Percentiles rank a stretch among this genome's conserved stretches.
Conservation (phyloP, 1,140 invertebrate species). For the Samia ricini region DNA sequence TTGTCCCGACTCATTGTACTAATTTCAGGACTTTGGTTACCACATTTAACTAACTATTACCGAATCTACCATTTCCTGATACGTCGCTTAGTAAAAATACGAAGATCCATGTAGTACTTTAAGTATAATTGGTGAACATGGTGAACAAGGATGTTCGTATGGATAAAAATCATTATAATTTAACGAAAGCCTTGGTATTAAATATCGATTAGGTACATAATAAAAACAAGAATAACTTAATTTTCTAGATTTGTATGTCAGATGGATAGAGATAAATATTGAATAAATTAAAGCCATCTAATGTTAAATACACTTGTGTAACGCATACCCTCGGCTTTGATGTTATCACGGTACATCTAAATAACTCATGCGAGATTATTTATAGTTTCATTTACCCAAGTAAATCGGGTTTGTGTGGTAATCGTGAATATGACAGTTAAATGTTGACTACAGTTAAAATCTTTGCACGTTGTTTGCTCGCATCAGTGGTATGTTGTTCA, state of each 20-base stretch:
- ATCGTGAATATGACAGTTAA: background rate
- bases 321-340: background rate
- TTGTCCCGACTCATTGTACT: too few relatives aligned
- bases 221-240: background rate
- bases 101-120: too few relatives aligned
- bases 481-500: background rate
- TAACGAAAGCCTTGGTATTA: background rate
- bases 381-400: background rate
- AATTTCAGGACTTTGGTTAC: too few relatives aligned
- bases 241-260: background rate
- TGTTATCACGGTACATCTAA: background rate
- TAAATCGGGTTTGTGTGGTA: constrained; percentile 1
- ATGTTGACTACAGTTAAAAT: background rate
- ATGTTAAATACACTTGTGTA: background rate
- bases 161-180: background rate
- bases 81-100: too few relatives aligned
- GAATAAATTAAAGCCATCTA: background rate
- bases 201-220: background rate
- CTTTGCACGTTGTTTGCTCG: background rate
- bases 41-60: too few relatives aligned
- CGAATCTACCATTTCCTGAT: too few relatives aligned
- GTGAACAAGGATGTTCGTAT: too few relatives aligned
- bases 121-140: too few relatives aligned
- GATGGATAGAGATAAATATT: background rate
- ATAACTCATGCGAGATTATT: background rate